phyloP scores from a whole-genome alignment of 2,113 vertebrate genomes.

The Apodemus sylvaticus region DNA sequence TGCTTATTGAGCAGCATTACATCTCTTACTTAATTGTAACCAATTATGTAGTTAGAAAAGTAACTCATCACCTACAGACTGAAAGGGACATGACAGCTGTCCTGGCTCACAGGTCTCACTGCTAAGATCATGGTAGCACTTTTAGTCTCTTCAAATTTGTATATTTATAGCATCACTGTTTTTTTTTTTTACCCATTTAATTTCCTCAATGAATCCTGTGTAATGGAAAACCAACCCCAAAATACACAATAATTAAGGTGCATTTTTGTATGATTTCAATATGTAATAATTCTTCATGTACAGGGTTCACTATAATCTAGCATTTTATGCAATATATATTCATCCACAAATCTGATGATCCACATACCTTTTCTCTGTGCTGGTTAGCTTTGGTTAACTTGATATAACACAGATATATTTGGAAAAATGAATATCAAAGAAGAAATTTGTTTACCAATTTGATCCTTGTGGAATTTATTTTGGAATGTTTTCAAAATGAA shows the following conservation, averaged over 20 bases:
- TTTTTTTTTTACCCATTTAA: neutral
- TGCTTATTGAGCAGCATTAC: neutral
- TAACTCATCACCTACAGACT: neutral
- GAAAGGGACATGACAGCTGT: neutral
- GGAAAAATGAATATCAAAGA: neutral
- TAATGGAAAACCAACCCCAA: neutral
- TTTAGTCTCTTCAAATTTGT: neutral
- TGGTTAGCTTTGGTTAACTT: neutral
- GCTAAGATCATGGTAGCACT: neutral
- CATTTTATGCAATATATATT: neutral
- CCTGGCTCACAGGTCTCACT: neutral
- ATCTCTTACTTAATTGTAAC: neutral
- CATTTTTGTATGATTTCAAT: neutral
- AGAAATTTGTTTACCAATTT: neutral
- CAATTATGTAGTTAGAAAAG: neutral
- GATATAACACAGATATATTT: neutral
- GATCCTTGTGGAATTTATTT: neutral
- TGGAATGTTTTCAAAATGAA: neutral
- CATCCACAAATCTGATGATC: neutral
- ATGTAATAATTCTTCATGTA: neutral
- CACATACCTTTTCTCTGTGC: neutral
- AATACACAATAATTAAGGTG: neutral
- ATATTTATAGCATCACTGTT: neutral
- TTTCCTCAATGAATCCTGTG: neutral
- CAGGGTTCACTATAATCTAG: neutral